Evolutionary conservation across 2,797 vertebrate species (phyloP), one percentile per base, ranked within the genome.

Genomic region (Pantherophis alleghaniensis): DNA sequence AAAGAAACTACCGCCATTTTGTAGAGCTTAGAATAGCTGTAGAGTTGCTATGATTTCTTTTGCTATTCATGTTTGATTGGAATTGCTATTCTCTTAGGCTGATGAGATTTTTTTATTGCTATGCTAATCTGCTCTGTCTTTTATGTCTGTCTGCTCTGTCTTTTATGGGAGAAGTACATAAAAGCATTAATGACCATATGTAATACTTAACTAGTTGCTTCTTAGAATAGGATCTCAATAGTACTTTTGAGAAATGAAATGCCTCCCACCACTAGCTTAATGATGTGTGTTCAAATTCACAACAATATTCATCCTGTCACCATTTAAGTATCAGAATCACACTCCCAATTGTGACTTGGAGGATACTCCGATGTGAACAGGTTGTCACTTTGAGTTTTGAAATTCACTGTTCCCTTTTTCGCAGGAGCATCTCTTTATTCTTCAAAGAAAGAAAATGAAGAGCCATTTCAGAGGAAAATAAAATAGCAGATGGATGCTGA

Each of bases 371-470:
- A 61, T 88, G 87, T 93, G 89, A 88, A 63, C 92, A 83, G 66
- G 92, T 88, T 93, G 90, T 83, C 88, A 91, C 86, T 93, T 89
- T 93, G 83, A 93, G 56, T 91, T 93, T 88, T 61, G 42, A n/a
- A 59, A 89, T 59, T 91, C 42, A 24, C 66, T 89, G 87, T 95
- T 93, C 18, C 3, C 0, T 7, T n/a, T 22, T 56, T 63, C 88
- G 91, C 53, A 90, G 2, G 87, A 13, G 26, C 5, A 51, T 57
- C 90, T 93, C 0, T 96, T 95, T 92, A 87, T 47, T 95, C 63
- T 92, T 91, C 69, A 55, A 93, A 94, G 86, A 90, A 90, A 91
- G 87, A 89, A 93, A 93, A 93, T 92, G 11, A 4, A 90, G 51
- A 93, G 37, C 7, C 55, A 22, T 89, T 51, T 93, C 74, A 66